Conservation (phyloP, 2,797 vertebrate genomes). For the Sebastes aleutianus region DNA sequence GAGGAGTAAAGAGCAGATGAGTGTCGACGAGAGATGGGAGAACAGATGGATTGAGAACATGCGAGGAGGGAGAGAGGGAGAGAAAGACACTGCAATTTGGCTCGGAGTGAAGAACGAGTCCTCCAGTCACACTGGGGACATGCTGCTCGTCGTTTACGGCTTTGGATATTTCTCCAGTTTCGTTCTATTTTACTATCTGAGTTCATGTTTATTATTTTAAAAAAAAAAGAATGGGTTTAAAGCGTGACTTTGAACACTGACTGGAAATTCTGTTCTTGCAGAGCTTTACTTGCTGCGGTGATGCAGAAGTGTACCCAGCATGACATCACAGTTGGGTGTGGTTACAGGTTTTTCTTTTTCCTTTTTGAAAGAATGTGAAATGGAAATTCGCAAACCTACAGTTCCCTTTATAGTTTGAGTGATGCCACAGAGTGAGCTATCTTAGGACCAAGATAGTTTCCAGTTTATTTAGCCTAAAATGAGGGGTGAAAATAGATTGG, state of each 20-base stretch:
- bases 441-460: no score
- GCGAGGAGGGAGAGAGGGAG: neutral
- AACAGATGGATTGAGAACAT: conserved; percentile 61
- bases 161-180: neutral
- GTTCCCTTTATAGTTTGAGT: neutral
- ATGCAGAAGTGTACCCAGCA: neutral
- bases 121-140: neutral
- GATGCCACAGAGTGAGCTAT: neutral
- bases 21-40: conserved; percentile 26
- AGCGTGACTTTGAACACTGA: neutral
- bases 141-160: neutral
- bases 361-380: neutral
- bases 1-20: conserved; percentile 37
- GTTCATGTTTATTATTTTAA: neutral
- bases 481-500: no score
- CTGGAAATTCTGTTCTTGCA: neutral
- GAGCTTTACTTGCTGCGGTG: neutral
- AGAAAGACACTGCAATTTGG: neutral
- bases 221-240: neutral
- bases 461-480: no score
- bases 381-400: neutral
- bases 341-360: no score
- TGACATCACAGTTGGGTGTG: neutral
- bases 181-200: neutral
- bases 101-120: neutral